Percentiles rank a stretch among this genome's conserved stretches.
phyloP scores from a whole-genome alignment of 2,797 vertebrate genomes.

The Molothrus ater region DNA sequence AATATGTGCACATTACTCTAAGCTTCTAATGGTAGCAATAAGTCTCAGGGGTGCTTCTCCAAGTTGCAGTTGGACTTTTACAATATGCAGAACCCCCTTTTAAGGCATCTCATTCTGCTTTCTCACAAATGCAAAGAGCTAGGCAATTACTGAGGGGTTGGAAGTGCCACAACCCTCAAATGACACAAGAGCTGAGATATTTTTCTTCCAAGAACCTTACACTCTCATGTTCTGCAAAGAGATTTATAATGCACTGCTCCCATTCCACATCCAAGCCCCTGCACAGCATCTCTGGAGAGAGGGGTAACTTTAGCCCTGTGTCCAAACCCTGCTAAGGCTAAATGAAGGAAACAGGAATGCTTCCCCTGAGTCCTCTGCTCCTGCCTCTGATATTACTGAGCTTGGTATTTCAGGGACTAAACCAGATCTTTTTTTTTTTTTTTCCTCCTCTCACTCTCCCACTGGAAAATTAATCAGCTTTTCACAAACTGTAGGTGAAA shows the following conservation, averaged over 20 bases:
- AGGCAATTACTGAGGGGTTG: slow-evolving; percentile 28
- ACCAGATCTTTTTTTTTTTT: not conserved
- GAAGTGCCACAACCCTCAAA: slow-evolving; percentile 31
- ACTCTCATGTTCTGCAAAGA: not conserved
- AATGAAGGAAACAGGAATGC: slow-evolving; percentile 65
- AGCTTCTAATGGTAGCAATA: slow-evolving; percentile 56
- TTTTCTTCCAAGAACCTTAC: slow-evolving; percentile 10
- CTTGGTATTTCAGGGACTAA: slow-evolving; percentile 20
- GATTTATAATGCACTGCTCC: slow-evolving; percentile 31
- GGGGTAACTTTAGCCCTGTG: slow-evolving; percentile 14
- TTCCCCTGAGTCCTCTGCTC: not conserved
- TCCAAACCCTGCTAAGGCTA: slow-evolving; percentile 22
- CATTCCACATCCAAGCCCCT: slow-evolving; percentile 8
- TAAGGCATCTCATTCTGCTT: slow-evolving; percentile 15
- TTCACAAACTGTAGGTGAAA: slow-evolving; percentile 39
- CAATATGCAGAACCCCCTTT: slow-evolving; percentile 50
- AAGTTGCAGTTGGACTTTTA: slow-evolving; percentile 22
- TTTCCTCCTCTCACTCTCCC: not conserved
- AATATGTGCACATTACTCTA: slow-evolving; percentile 38
- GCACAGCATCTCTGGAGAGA: slow-evolving; percentile 22
- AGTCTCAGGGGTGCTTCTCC: slow-evolving; percentile 21
- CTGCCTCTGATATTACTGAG: slow-evolving; percentile 36
- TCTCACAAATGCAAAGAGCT: slow-evolving; percentile 53
- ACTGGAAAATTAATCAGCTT: slow-evolving; percentile 37
- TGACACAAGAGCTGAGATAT: not conserved